Conservation (phyloP, 1,140 invertebrate species). For the Gerris buenoi region DNA sequence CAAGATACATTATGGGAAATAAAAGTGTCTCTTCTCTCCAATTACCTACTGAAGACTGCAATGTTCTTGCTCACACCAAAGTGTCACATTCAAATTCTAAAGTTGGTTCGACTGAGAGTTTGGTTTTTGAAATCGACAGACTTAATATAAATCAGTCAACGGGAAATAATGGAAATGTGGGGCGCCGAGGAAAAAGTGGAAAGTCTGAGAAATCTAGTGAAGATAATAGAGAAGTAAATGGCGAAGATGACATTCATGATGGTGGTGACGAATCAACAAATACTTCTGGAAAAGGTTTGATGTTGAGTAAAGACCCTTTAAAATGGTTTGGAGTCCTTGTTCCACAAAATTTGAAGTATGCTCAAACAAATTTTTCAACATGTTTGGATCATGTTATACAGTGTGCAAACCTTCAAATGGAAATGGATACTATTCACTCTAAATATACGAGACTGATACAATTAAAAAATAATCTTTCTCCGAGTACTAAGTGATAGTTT, state of each 20-base stretch:
- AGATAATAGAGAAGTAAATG: neutral
- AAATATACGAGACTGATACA: slow-evolving; percentile 27
- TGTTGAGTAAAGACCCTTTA: slow-evolving; percentile 36
- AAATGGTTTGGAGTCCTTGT: slow-evolving; percentile 61
- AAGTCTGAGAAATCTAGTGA: neutral
- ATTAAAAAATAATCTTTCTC: too few relatives aligned
- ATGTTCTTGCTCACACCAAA: slow-evolving; percentile 38
- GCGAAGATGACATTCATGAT: neutral
- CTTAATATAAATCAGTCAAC: slow-evolving; percentile 5
- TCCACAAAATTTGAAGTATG: slow-evolving; percentile 47
- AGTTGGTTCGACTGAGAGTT: slow-evolving; percentile 14
- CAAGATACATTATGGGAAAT: slow-evolving; percentile 54
- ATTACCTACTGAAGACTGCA: slow-evolving; percentile 42
- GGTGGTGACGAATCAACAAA: neutral
- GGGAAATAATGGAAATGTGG: neutral
- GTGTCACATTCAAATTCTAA: slow-evolving; percentile 28
- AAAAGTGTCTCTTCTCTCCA: slow-evolving; percentile 43
- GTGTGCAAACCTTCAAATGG: slow-evolving; percentile 44
- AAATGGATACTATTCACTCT: slow-evolving; percentile 32
- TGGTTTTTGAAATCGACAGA: slow-evolving; percentile 7
- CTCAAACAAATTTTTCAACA: slow-evolving; percentile 48
- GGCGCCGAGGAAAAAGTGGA: neutral
- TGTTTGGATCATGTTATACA: slow-evolving; percentile 42
- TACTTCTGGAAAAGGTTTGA: neutral
- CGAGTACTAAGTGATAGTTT: too few relatives aligned